These are phyloP conservation scores for Varanus komodoensis DNA, from an alignment of 2,113 vertebrate genomes.

Conservation along the genomic window DNA sequence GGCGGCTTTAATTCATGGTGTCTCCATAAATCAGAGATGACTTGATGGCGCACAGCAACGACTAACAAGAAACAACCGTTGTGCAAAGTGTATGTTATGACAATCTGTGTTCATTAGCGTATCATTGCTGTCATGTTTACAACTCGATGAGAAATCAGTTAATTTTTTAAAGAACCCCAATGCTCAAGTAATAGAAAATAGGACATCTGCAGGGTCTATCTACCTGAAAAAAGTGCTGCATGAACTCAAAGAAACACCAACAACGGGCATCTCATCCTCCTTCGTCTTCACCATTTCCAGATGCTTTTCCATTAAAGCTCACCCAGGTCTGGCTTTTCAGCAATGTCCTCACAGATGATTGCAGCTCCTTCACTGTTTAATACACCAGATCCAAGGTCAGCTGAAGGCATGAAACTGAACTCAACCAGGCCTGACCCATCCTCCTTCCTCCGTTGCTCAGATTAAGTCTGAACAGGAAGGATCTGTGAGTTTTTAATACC, in stretches of 20 bases:
- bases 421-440: slow-evolving; percentile 66
- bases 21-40: too few species aligned
- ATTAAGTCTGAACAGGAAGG: slow-evolving; percentile 48
- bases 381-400: slow-evolving; percentile 58
- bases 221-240: slow-evolving; percentile 34
- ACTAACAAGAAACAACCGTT: too few species aligned
- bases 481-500: not conserved
- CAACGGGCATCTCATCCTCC: slow-evolving; percentile 27
- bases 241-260: not conserved
- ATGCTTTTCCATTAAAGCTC: slow-evolving; percentile 67
- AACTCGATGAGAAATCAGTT: too few species aligned
- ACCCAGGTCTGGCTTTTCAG: slow-evolving; percentile 59
- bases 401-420: slow-evolving; percentile 5
- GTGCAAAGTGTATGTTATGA: too few species aligned
- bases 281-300: slow-evolving; percentile 66
- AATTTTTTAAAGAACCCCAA: not conserved
- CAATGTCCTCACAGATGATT: slow-evolving; percentile 67
- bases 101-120: not conserved
- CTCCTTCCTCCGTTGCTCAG: not conserved
- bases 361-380: slow-evolving; percentile 59
- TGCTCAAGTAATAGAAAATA: slow-evolving; percentile 47
- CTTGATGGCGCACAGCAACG: too few species aligned
- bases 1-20: too few species aligned
- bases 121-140: not conserved
- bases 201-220: slow-evolving; percentile 60